Conservation (phyloP, 2,888 invertebrate genomes). For the Drosophila siamana region DNA sequence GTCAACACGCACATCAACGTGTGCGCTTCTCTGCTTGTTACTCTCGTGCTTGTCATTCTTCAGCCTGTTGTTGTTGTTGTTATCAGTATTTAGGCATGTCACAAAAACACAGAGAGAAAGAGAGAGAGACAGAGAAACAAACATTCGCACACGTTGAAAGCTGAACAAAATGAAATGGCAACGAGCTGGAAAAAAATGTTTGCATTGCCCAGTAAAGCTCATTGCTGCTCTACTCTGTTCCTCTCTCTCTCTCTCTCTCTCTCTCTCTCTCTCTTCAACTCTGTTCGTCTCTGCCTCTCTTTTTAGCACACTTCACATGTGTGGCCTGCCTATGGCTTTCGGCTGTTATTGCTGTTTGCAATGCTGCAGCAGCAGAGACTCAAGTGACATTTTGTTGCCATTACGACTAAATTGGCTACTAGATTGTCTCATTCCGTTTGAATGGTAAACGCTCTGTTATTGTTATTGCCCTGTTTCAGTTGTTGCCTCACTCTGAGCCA, state of each 20-base stretch:
- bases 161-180: constrained; percentile 35
- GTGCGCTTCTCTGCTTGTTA: constrained; percentile 20
- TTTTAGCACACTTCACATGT: not conserved
- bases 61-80: constrained; percentile 26
- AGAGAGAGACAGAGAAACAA: not conserved
- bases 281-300: not conserved
- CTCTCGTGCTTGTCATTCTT: not conserved
- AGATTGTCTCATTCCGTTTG: constrained; percentile 69
- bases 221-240: constrained; percentile 6
- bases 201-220: constrained; percentile 41
- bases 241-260: not conserved
- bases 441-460: constrained; percentile 77
- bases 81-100: constrained; percentile 38
- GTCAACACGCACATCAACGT: constrained; percentile 58
- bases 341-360: constrained; percentile 50
- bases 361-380: constrained; percentile 48
- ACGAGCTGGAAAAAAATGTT: constrained; percentile 53
- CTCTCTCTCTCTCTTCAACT: not conserved
- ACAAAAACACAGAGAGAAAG: constrained; percentile 15
- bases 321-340: constrained; percentile 29
- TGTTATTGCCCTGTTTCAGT: constrained; percentile 70
- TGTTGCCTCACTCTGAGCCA: constrained; percentile 17
- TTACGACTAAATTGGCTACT: constrained; percentile 76
- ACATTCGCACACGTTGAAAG: too few relatives aligned
- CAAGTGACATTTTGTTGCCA: constrained; percentile 72